These are phyloP conservation scores for Isichthys henryi DNA, from an alignment of 2,113 vertebrate species.

Conservation along the genomic window DNA sequence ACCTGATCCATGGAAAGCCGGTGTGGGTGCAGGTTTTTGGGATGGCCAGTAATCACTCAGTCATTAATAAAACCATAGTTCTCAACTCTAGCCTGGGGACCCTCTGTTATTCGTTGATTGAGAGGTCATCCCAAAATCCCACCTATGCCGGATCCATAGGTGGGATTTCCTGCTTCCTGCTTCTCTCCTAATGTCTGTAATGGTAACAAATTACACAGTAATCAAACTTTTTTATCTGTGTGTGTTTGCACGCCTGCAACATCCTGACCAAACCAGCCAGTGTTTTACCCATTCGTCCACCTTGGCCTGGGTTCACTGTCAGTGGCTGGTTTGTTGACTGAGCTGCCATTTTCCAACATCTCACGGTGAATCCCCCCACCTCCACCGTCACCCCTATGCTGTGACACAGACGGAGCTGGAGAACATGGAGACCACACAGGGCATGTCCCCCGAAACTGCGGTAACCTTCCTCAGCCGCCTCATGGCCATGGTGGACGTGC, in stretches of 20 bases:
- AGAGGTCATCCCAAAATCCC: too few relatives aligned
- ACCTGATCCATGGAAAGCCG: too few relatives aligned
- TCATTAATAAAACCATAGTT: too few relatives aligned
- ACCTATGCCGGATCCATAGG: too few relatives aligned
- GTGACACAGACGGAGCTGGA: constrained; percentile 82
- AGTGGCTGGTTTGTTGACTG: not conserved
- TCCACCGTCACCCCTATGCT: not conserved
- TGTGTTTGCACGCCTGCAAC: not conserved
- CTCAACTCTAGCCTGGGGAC: too few relatives aligned
- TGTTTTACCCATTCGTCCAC: not conserved
- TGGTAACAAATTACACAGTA: not conserved
- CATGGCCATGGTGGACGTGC: constrained; percentile 98
- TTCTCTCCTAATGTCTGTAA: not conserved
- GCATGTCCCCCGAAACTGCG: constrained; percentile 97
- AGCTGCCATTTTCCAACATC: not conserved
- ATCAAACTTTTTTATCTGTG: not conserved
- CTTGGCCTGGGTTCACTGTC: not conserved
- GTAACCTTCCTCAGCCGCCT: constrained; percentile 94
- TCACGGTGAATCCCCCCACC: not conserved
- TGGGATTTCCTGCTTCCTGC: not conserved
- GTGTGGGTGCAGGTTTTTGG: too few relatives aligned
- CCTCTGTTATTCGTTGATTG: too few relatives aligned
- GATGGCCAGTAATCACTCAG: too few relatives aligned
- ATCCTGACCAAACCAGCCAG: not conserved
- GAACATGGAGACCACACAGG: constrained; percentile 96